Percentiles rank a stretch among this genome's conserved stretches.
Conservation (phyloP, 1,140 invertebrate genomes). For the Macrotrachela quadricornifera region DNA sequence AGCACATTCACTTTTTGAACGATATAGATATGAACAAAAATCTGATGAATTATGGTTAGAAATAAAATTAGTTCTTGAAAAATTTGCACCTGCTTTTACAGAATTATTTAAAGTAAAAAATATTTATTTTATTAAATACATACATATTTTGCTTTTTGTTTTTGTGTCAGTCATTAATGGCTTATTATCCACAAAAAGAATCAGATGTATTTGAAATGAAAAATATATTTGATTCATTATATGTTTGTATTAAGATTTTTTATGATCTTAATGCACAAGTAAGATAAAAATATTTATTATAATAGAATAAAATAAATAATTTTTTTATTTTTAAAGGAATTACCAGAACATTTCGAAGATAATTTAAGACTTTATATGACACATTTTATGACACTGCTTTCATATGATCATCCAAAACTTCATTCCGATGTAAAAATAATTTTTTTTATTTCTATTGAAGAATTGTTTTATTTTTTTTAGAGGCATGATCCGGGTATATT, state of each 20-base stretch:
- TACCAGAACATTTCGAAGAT: constrained; percentile 95
- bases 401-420: constrained; percentile 39
- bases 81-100: constrained; percentile 74
- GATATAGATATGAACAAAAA: constrained; percentile 84
- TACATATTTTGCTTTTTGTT: constrained; percentile 34
- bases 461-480: constrained; percentile 34
- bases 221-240: constrained; percentile 67
- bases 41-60: constrained; percentile 78
- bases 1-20: constrained; percentile 80
- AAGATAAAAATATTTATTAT: too few species aligned
- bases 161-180: too few species aligned
- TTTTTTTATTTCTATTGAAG: constrained; percentile 38
- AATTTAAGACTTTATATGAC: constrained; percentile 84
- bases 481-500: constrained; percentile 69
- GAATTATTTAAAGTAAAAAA: constrained; percentile 44
- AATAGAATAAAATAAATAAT: too few species aligned
- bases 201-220: constrained; percentile 55
- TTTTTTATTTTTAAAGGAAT: constrained; percentile 40
- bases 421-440: too few species aligned
- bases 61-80: constrained; percentile 82
- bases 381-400: constrained; percentile 58
- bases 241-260: constrained; percentile 80
- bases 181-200: constrained; percentile 15
- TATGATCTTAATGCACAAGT: constrained; percentile 73
- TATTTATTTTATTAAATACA: too few species aligned